Evolutionary conservation across 1,140 invertebrate species (phyloP), one percentile per base, ranked within the genome.

Genomic region (Sipha flava): DNA sequence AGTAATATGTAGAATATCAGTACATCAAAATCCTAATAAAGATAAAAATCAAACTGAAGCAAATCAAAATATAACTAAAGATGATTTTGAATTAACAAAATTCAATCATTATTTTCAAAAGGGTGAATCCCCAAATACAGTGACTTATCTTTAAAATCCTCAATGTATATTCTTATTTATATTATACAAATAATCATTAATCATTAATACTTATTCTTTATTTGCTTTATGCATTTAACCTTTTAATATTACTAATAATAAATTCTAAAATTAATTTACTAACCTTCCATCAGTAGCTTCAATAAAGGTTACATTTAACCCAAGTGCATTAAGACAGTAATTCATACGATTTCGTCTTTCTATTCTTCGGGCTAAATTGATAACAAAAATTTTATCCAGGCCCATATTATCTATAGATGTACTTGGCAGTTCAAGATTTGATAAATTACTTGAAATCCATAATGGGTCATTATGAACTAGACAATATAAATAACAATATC

Each of bases 241-340:
- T 34, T 40, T 43, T 43, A 23, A 40, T 23, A 66, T n/a, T 23
- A 29, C 5, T 9, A 18, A 68, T 29, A n/a, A 21, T 18, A 7
- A 62, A 45, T 45, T 70, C 14, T 70, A 16, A 47, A 45, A 47
- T 29, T 47, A 57, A 80, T 37, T 70, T 72, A 40, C 88, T 88
- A 87, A 95, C 92, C 90, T 92, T 83, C 96, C 97, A 89, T 99
- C 97, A 9, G 97, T 89, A 26, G 97, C 97, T 81, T 93, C 87
- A 10, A 96, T 84, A 77, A 90, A 85, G 66, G 91, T 90, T 3
- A 88, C 91, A 26, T 92, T 86, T 81, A 98, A 87, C 2, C 95
- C 94, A 0, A 99, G 86, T 83, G 94, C 91, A 23, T 91, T 85
- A 68, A 98, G 92, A 75, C 91, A 90, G 31, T 87, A 83, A 59